These are phyloP conservation scores for Condylura cristata DNA, from an alignment of 2,113 vertebrate genomes.

Conservation along the genomic window DNA sequence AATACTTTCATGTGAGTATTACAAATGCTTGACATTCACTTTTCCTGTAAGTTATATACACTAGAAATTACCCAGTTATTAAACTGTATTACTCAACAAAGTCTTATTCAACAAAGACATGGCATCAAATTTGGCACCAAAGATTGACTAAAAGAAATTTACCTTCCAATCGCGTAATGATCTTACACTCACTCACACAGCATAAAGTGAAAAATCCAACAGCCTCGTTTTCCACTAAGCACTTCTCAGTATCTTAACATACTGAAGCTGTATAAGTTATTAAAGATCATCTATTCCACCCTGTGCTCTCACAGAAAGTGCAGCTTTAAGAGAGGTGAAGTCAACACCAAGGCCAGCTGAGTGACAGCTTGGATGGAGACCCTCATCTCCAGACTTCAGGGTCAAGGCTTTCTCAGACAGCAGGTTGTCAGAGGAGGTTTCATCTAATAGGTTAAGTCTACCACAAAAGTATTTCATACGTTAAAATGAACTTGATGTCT, in stretches of 20 bases:
- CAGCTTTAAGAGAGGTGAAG: not conserved
- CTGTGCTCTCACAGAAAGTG: not conserved
- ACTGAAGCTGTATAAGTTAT: not conserved
- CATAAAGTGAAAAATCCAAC: not conserved
- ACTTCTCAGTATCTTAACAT: not conserved
- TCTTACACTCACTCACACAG: not conserved
- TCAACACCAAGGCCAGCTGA: not conserved
- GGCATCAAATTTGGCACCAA: conserved; percentile 11
- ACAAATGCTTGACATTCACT: not conserved
- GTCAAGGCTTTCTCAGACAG: not conserved
- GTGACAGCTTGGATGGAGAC: not conserved
- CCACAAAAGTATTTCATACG: not conserved
- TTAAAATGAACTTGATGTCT: not conserved
- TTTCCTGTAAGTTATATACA: not conserved
- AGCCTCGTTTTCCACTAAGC: conserved; percentile 5
- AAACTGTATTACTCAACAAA: not conserved
- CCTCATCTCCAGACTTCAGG: not conserved
- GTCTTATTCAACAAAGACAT: not conserved
- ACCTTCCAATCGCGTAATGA: not conserved
- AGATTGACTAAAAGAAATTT: conserved; percentile 9
- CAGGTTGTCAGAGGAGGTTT: not conserved
- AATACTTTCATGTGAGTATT: conserved; percentile 10
- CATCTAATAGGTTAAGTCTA: not conserved
- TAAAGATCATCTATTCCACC: not conserved
- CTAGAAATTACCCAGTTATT: conserved; percentile 6